Conservation (phyloP, 2,888 invertebrate genomes). For the Rhamphomyia laevipes region DNA sequence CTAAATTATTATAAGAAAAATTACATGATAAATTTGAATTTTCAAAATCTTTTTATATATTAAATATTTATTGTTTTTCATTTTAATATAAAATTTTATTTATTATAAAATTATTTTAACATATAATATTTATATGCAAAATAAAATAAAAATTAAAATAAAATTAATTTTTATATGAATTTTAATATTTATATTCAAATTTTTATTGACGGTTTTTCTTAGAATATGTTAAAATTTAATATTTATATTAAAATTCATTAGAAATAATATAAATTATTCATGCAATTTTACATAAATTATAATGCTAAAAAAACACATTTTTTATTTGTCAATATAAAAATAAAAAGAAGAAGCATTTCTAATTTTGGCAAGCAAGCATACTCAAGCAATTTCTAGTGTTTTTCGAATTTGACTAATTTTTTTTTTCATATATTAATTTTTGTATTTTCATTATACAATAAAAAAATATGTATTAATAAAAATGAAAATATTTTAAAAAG, state of each 20-base stretch:
- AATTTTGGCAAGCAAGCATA: too few relatives aligned
- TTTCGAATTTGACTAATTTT: too few relatives aligned
- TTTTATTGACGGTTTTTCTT: background rate
- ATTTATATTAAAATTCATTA: background rate
- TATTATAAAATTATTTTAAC: conserved; percentile 1
- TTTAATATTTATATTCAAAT: background rate
- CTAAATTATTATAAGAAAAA: conserved; percentile 25
- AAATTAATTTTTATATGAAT: background rate
- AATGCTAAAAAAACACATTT: too few relatives aligned
- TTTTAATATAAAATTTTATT: background rate
- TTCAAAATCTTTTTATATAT: background rate
- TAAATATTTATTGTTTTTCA: background rate
- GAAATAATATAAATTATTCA: too few relatives aligned
- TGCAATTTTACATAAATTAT: too few relatives aligned
- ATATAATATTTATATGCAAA: conserved; percentile 10
- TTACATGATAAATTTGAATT: background rate
- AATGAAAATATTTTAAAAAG: conserved; percentile 3
- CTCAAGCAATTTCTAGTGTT: too few relatives aligned
- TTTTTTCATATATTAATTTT: too few relatives aligned
- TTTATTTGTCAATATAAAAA: too few relatives aligned
- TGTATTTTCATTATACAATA: background rate
- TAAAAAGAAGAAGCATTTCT: too few relatives aligned
- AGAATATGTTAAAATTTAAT: too few relatives aligned
- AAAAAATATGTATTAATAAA: conserved; percentile 1
- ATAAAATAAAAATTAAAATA: background rate